A percentile compares a stretch with the other conserved stretches of the same genome.
These are phyloP conservation scores for Callaeas wilsoni DNA, from an alignment of 2,113 vertebrate genomes.

Conservation along the genomic window DNA sequence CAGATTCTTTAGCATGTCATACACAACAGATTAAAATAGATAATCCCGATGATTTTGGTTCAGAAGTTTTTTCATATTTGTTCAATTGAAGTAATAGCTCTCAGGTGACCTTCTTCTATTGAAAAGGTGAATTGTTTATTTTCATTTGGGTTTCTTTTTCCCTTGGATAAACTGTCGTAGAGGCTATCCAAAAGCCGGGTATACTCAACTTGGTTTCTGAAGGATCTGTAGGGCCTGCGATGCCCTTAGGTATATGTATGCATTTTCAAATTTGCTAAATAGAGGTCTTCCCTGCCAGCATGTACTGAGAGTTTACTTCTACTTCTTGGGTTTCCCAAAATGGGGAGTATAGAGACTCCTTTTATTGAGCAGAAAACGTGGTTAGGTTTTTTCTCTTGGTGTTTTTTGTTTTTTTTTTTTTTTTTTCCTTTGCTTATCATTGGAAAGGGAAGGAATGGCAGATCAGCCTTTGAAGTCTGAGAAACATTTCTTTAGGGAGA, in stretches of 20 bases:
- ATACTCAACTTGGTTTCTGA: not conserved
- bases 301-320: not conserved
- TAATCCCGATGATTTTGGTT: not conserved
- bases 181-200: not conserved
- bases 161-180: not conserved
- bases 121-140: not conserved
- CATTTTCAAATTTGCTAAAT: not conserved
- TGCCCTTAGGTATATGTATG: not conserved
- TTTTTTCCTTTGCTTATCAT: not conserved
- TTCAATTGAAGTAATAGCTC: not conserved
- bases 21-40: not conserved
- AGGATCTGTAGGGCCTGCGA: not conserved
- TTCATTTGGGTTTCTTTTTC: not conserved
- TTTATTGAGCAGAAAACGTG: not conserved
- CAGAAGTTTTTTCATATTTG: not conserved
- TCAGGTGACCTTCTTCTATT: not conserved
- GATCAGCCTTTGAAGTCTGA: not conserved
- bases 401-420: too few species aligned
- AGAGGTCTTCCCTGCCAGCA: not conserved
- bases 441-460: not conserved
- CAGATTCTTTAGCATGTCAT: not conserved
- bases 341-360: not conserved
- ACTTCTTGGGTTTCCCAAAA: not conserved
- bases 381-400: accelerated
- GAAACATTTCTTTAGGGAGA: not conserved